Conservation (phyloP, 2,888 invertebrate genomes). For the Drosophila glabriapex region DNA sequence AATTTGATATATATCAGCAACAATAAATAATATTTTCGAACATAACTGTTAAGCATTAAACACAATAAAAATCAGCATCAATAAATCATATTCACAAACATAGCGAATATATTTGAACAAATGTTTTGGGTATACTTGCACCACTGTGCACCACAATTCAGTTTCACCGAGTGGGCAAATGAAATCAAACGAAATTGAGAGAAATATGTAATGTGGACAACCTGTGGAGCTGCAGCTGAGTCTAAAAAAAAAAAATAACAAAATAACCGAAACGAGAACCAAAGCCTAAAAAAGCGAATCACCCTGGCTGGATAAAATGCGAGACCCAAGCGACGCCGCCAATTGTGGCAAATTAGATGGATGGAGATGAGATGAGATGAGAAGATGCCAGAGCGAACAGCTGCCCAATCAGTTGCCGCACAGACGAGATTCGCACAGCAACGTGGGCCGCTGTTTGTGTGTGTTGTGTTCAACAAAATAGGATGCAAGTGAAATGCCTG, state of each 20-base stretch:
- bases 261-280: slow-evolving; percentile 15
- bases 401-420: slow-evolving; percentile 66
- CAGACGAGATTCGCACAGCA: slow-evolving; percentile 75
- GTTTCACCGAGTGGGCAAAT: slow-evolving; percentile 56
- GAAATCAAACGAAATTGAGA: slow-evolving; percentile 75
- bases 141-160: slow-evolving; percentile 59
- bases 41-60: background rate
- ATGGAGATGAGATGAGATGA: slow-evolving; percentile 15
- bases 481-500: slow-evolving; percentile 82
- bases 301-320: slow-evolving; percentile 38
- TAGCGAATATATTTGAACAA: background rate
- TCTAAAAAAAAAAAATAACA: slow-evolving; percentile 1
- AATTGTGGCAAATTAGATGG: slow-evolving; percentile 79
- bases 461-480: slow-evolving; percentile 9
- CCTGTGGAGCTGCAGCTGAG: slow-evolving; percentile 52
- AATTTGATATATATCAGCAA: background rate
- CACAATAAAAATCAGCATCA: background rate
- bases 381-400: slow-evolving; percentile 26
- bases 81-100: background rate
- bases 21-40: background rate
- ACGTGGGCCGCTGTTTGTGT: slow-evolving; percentile 36
- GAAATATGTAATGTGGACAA: slow-evolving; percentile 47
- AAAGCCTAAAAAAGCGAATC: background rate
- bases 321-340: slow-evolving; percentile 48
- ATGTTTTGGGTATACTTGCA: background rate